Conservation (phyloP, 1,140 invertebrate species). For the Scylla paramamosain region DNA sequence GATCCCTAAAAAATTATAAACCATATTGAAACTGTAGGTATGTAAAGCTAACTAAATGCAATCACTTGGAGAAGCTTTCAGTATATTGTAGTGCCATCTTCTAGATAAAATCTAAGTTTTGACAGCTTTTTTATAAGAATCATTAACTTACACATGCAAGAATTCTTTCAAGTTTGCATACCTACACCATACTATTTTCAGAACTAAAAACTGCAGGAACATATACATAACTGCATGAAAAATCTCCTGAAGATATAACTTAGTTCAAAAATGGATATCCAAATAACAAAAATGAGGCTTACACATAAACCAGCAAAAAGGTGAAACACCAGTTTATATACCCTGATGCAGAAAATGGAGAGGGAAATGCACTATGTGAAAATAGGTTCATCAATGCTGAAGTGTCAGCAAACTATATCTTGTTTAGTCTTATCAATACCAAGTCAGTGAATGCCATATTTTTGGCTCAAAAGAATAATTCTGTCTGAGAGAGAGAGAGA, state of each 20-base stretch:
- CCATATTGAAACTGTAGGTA: neutral
- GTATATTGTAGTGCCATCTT: neutral
- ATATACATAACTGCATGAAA: neutral
- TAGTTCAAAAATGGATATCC: neutral
- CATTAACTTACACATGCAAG: neutral
- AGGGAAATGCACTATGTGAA: no score
- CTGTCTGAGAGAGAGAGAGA: no score
- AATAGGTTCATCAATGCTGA: no score
- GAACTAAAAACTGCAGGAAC: neutral
- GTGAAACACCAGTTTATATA: neutral
- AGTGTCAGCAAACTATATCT: no score
- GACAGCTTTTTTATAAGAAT: neutral
- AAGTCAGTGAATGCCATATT: no score
- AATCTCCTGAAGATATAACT: no score
- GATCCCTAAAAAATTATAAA: neutral
- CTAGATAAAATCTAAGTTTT: neutral
- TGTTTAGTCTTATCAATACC: no score
- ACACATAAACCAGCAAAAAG: neutral
- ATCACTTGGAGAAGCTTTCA: neutral
- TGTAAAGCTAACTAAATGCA: no score
- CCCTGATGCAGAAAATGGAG: neutral
- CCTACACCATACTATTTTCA: conserved; percentile 7
- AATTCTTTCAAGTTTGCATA: neutral
- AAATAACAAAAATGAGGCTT: neutral
- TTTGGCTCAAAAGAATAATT: no score